Percentiles rank a stretch among this genome's conserved stretches.
These are phyloP conservation scores for Operophtera brumata DNA, from an alignment of 2,888 invertebrate genomes.

Conservation along the genomic window DNA sequence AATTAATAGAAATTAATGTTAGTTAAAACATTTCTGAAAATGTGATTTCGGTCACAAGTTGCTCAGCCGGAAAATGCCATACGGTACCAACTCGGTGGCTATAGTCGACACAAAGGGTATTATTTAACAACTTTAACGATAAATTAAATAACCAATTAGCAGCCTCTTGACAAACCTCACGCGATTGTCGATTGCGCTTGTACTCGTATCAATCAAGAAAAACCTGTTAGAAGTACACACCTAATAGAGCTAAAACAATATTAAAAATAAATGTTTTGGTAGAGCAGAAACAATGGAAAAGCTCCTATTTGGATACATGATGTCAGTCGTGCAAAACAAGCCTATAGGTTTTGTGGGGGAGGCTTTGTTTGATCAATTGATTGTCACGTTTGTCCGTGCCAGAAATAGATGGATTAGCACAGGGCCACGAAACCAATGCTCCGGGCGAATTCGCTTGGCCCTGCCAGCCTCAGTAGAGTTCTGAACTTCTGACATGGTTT, in stretches of 20 bases:
- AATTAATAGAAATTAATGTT: too few species aligned
- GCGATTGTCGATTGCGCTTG: constrained; percentile 10
- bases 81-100: constrained; percentile 3
- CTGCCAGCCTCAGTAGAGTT: too few species aligned
- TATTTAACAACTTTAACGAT: constrained; percentile 7
- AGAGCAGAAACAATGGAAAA: constrained; percentile 14
- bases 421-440: constrained; percentile 2
- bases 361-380: constrained; percentile 34
- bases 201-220: neutral
- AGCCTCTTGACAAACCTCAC: constrained; percentile 8
- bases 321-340: constrained; percentile 21
- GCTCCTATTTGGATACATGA: constrained; percentile 14
- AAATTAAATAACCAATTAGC: constrained; percentile 16
- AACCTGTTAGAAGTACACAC: neutral
- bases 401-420: constrained; percentile 22
- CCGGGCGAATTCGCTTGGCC: too few species aligned
- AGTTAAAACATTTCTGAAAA: too few species aligned
- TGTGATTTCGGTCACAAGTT: constrained; percentile 1
- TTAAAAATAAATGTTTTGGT: neutral
- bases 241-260: too few species aligned
- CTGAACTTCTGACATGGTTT: too few species aligned
- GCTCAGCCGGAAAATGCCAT: constrained; percentile 17
- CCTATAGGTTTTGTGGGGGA: neutral
- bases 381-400: constrained; percentile 18
- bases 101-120: constrained; percentile 10